phyloP scores from a whole-genome alignment of 2,113 vertebrate species.

The Pangasianodon hypophthalmus region DNA sequence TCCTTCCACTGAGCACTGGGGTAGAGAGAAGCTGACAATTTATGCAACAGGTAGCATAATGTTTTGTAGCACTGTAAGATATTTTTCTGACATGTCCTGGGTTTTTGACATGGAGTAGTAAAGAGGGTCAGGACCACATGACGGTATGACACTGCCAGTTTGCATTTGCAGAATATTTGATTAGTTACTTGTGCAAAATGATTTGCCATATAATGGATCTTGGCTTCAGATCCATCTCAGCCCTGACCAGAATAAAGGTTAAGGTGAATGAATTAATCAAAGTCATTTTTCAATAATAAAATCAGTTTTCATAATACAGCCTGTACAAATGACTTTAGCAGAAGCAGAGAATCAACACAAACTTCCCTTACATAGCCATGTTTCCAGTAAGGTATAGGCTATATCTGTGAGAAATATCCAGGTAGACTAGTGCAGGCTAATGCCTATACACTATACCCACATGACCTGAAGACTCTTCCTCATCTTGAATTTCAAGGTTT shows the following conservation, averaged over 20 bases:
- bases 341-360: not conserved
- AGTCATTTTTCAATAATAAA: too few relatives aligned
- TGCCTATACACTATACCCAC: not conserved
- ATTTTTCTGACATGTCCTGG: not conserved
- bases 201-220: not conserved
- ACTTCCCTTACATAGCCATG: not conserved
- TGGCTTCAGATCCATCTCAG: not conserved
- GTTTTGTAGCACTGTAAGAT: not conserved
- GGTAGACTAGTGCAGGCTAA: too few relatives aligned
- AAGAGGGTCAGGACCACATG: not conserved
- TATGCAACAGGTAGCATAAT: not conserved
- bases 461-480: not conserved
- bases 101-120: not conserved
- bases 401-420: not conserved
- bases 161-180: not conserved
- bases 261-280: not conserved
- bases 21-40: not conserved
- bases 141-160: not conserved
- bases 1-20: not conserved
- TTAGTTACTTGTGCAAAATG: not conserved
- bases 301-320: too few relatives aligned
- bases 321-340: not conserved
- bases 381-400: not conserved
- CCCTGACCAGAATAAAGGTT: not conserved
- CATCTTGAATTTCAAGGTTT: not conserved